Base-by-base conservation (phyloP, 2,888 invertebrate species). In the Cephonodes hylas region DNA sequence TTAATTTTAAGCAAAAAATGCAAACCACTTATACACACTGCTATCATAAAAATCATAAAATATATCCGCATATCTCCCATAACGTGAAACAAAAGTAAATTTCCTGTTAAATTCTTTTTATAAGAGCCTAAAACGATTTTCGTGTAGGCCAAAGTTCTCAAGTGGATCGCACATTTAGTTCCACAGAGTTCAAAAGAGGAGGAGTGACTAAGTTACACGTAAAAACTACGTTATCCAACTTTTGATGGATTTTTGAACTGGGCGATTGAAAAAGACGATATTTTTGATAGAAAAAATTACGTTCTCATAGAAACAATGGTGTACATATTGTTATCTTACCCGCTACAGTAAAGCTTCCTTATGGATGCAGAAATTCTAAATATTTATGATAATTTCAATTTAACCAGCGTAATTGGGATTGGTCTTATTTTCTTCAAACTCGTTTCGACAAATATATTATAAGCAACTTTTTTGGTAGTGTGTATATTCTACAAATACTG, bases 91-190 rank as follows among this genome's bases (percentile, higher is more conserved):
- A 20, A 45, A 3, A 0, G 7, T 7, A 1, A 3, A 27, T 61
- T 61, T 61, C 20, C 57, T 56, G 34, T 18, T 31, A 38, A 22
- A 59, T 45, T 57, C 18, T 31, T 53, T 66, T 64, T 68, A 57
- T 68, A 59, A 60, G 61, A 42, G 42, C 62, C 67, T 81, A 68
- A 83, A 83, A 81, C 75, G 79, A 68, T 79, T 83, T 78, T 73
- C 83, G 63, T 82, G 83, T 81, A 31, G 18, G 31, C 18, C 67
- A 45, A 80, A 83, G 69, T 78, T 82, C 56, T 68, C 63, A 70
- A 79, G 74, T 69, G 63, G 70, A 69, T 73, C 67, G 63, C 66
- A 77, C 68, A 63, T 67, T 66, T 64, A 70, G 71, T 71, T 72
- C 65, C 62, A 63, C 27, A 63, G 70, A 69, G 66, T 72, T 69